phyloP scores from a whole-genome alignment of 2,113 vertebrate species.

The Vimba vimba region DNA sequence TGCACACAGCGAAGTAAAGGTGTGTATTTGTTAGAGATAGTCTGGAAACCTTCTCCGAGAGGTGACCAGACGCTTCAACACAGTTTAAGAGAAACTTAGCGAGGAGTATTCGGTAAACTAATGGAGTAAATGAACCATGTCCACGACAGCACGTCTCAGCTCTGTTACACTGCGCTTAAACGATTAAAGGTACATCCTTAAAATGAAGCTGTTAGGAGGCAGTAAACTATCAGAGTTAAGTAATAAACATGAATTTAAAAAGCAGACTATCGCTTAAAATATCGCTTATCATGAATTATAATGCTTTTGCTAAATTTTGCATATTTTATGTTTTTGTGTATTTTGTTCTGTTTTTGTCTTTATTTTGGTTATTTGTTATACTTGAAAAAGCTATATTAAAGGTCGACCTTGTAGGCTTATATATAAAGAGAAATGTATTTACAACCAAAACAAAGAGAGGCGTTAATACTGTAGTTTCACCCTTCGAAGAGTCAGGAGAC shows the following conservation, averaged over 20 bases:
- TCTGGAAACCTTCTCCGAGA: constrained; percentile 73
- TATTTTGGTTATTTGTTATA: constrained; percentile 75
- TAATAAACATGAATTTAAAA: constrained; percentile 72
- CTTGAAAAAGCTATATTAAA: constrained; percentile 80
- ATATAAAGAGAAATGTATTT: constrained; percentile 81
- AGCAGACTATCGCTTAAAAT: constrained; percentile 61
- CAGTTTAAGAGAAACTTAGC: constrained; percentile 75
- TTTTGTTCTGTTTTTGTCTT: constrained; percentile 64
- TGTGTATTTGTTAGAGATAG: constrained; percentile 55
- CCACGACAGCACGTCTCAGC: constrained; percentile 34
- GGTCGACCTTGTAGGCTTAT: constrained; percentile 79
- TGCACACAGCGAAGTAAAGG: neutral
- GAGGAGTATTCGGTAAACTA: constrained; percentile 67
- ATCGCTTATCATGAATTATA: constrained; percentile 73
- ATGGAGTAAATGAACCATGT: constrained; percentile 34
- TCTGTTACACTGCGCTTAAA: constrained; percentile 65
- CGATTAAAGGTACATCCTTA: constrained; percentile 67
- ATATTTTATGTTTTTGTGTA: constrained; percentile 69
- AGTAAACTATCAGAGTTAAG: constrained; percentile 74
- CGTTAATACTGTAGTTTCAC: constrained; percentile 55
- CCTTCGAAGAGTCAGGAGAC: neutral
- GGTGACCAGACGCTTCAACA: constrained; percentile 70
- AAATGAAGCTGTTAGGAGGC: constrained; percentile 69
- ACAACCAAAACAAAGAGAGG: constrained; percentile 70
- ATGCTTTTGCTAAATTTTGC: constrained; percentile 76